Percentiles rank a stretch among this genome's conserved stretches.
Conservation (phyloP, 1,140 invertebrate genomes). For the Holcopasites calliopsidis region DNA sequence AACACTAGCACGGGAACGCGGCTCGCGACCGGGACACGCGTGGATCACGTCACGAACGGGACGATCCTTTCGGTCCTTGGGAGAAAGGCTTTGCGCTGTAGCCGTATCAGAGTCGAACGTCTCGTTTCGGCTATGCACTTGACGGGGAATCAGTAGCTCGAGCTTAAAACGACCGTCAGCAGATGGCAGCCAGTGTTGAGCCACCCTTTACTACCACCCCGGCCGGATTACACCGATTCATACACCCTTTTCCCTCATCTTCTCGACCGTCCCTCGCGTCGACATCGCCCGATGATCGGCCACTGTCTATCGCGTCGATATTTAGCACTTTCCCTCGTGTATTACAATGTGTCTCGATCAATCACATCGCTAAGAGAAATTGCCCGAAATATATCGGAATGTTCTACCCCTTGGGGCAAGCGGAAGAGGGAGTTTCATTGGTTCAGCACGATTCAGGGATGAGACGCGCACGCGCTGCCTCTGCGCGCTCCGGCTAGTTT, state of each 20-base stretch:
- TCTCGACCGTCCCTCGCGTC: not conserved
- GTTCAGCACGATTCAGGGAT: conserved; percentile 44
- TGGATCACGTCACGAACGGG: not conserved
- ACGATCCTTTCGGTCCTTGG: not conserved
- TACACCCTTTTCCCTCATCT: conserved; percentile 6
- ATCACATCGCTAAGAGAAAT: conserved; percentile 19
- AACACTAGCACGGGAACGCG: not conserved
- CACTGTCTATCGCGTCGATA: not conserved
- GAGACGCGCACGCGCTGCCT: conserved; percentile 48
- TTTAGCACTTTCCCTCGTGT: not conserved
- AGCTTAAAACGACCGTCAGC: conserved; percentile 61
- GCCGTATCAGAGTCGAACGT: conserved; percentile 34
- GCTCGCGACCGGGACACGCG: not conserved
- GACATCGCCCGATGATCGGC: not conserved
- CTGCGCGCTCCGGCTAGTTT: conserved; percentile 44
- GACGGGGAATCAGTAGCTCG: conserved; percentile 71
- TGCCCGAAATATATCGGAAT: conserved; percentile 38
- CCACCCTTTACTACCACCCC: conserved; percentile 61
- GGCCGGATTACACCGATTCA: conserved; percentile 62
- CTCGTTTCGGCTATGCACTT: conserved; percentile 74
- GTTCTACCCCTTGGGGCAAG: conserved; percentile 20
- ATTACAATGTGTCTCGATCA: not conserved
- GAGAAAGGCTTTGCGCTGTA: conserved; percentile 9
- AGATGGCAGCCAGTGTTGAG: conserved; percentile 66
- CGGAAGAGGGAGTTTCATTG: conserved; percentile 35